phyloP scores from a whole-genome alignment of 1,140 invertebrate species.

The Maniola jurtina region DNA sequence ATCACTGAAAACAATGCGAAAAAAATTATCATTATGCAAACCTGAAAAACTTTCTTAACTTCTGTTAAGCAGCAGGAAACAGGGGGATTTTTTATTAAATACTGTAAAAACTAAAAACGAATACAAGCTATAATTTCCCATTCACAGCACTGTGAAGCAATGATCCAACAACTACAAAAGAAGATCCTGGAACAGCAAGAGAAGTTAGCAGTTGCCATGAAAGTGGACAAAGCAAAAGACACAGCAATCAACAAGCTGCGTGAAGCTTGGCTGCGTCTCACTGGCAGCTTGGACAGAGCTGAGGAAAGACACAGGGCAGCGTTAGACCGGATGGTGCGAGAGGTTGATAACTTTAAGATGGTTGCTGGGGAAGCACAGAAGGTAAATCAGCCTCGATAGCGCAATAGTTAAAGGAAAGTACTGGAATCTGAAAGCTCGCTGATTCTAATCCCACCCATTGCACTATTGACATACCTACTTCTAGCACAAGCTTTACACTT shows the following conservation, averaged over 20 bases:
- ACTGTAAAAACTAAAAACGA: too few species aligned
- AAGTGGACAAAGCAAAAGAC: constrained; percentile 87
- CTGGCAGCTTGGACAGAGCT: constrained; percentile 54
- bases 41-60: too few species aligned
- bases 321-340: constrained; percentile 61
- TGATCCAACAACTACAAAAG: constrained; percentile 86
- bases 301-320: constrained; percentile 59
- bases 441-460: too few species aligned
- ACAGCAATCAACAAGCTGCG: constrained; percentile 82
- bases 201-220: constrained; percentile 86
- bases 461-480: too few species aligned
- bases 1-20: too few species aligned
- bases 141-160: constrained; percentile 86
- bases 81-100: too few species aligned
- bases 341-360: constrained; percentile 66
- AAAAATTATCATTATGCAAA: too few species aligned
- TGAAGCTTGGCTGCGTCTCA: constrained; percentile 71
- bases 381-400: constrained; percentile 34
- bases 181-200: constrained; percentile 87
- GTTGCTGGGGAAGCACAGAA: constrained; percentile 67
- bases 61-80: too few species aligned
- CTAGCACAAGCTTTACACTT: too few species aligned
- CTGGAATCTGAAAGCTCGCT: too few species aligned
- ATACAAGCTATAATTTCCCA: too few species aligned
- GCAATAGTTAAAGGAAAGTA: too few species aligned